Base-by-base conservation (phyloP, 2,797 vertebrate species). In the Lutjanus argentimaculatus region DNA sequence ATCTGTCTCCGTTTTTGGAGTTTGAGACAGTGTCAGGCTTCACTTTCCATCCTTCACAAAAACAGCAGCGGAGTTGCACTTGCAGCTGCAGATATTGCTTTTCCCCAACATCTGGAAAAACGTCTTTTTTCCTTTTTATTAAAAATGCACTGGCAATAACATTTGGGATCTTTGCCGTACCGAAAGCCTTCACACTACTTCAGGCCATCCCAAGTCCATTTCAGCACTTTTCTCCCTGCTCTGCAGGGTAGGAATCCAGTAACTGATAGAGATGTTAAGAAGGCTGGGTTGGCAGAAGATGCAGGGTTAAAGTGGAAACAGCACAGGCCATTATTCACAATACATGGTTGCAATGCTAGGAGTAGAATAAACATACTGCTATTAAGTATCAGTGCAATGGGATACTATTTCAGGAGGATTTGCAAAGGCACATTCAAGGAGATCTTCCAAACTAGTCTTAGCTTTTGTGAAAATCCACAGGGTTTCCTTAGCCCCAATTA, bases 91-190 rank as follows among this genome's bases (percentile, higher is more conserved):
- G 59, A 85, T 88, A 70, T 75, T 71, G 56, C 59, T 81, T 88
- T 74, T 64, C 73, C 76, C 82, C 61, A 90, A 89, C 92, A 93
- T 93, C 90, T 93, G 91, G 93, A 88, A 91, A 91, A 84, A 82
- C 69, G 25, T 65, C 17, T 30, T 55, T 85, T 59, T 55, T 52
- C 48, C 40, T 19, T 42, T 85, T 82, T 80, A 85, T 84, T 88
- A 88, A 89, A 88, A 88, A 84, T 82, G 53, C 75, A 53, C 81
- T 87, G 74, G 78, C 88, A 90, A 71, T 81, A 86, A 80, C 76
- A 71, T 87, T 80, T 80, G 69, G 84, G 81, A 88, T 82, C 61
- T 78, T 80, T 82, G 75, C 82, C 88, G 21, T 25, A 76, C 78
- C 77, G 48, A 84, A 83, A 73, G 67, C 64, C 78, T 80, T 85